Conservation (phyloP, 2,113 vertebrate species). For the Madoqua kirkii region DNA sequence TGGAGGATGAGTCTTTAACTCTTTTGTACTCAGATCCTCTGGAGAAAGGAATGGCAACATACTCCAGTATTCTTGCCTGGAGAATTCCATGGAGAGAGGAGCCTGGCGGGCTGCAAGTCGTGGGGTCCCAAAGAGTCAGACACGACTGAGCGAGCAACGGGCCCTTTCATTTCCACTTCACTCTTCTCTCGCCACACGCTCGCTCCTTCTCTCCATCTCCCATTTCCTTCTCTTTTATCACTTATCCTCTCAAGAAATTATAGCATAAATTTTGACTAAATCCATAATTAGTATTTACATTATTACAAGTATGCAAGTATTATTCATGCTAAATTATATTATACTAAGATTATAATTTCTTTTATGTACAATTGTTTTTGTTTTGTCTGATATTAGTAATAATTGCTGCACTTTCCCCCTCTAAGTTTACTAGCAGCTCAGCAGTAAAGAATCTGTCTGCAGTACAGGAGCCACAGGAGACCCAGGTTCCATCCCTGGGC, state of each 20-base stretch:
- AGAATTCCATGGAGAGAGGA: neutral
- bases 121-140: neutral
- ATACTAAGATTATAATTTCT: neutral
- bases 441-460: neutral
- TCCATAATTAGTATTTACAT: neutral
- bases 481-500: neutral
- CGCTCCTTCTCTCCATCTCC: neutral
- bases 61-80: neutral
- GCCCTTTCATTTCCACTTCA: neutral
- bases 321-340: neutral
- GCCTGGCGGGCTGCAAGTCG: neutral
- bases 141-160: neutral
- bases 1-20: neutral
- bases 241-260: neutral
- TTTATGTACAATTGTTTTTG: neutral
- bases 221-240: neutral
- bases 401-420: neutral
- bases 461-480: neutral
- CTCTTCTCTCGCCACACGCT: neutral
- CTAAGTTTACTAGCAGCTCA: neutral
- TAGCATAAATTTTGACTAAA: neutral
- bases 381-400: neutral
- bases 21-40: neutral
- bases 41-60: neutral
- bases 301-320: neutral